These are phyloP conservation scores for Fissipunctia ypsillon DNA, from an alignment of 2,888 invertebrate species.

Conservation along the genomic window DNA sequence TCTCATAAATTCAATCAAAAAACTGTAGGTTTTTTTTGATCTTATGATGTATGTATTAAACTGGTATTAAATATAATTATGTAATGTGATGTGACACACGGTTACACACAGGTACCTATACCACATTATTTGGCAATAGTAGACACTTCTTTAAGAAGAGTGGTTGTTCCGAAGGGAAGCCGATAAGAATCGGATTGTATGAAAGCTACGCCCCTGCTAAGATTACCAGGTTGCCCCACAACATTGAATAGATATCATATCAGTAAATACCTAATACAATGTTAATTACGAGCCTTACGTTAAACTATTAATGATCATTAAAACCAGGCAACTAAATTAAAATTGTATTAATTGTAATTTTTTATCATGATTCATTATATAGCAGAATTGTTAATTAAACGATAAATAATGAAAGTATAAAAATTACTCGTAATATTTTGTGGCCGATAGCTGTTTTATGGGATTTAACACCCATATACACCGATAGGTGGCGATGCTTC, in stretches of 20 bases:
- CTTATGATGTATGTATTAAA: too few species aligned
- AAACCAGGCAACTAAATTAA: slow-evolving; percentile 35
- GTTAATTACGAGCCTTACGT: background rate
- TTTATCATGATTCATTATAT: slow-evolving; percentile 69
- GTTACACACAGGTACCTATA: too few species aligned
- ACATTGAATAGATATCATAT: background rate
- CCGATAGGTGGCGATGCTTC: slow-evolving; percentile 18
- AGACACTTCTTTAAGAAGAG: too few species aligned
- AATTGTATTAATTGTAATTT: slow-evolving; percentile 77
- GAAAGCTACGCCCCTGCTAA: too few species aligned
- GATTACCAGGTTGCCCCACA: background rate
- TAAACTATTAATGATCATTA: slow-evolving; percentile 10
- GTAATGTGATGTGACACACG: too few species aligned
- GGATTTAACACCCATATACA: slow-evolving; percentile 31
- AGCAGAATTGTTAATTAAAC: slow-evolving; percentile 71
- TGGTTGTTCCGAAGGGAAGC: too few species aligned
- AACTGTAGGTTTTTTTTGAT: too few species aligned
- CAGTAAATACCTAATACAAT: slow-evolving; percentile 3
- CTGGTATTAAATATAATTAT: too few species aligned
- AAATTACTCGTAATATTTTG: slow-evolving; percentile 47
- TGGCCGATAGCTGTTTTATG: slow-evolving; percentile 32
- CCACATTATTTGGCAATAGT: too few species aligned
- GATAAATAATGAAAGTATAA: slow-evolving; percentile 63
- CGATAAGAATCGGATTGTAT: too few species aligned
- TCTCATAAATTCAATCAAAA: too few species aligned